Evolutionary conservation across 2,888 invertebrate genomes (phyloP), one percentile per base, ranked within the genome.

Genomic region (Meta bourneti): DNA sequence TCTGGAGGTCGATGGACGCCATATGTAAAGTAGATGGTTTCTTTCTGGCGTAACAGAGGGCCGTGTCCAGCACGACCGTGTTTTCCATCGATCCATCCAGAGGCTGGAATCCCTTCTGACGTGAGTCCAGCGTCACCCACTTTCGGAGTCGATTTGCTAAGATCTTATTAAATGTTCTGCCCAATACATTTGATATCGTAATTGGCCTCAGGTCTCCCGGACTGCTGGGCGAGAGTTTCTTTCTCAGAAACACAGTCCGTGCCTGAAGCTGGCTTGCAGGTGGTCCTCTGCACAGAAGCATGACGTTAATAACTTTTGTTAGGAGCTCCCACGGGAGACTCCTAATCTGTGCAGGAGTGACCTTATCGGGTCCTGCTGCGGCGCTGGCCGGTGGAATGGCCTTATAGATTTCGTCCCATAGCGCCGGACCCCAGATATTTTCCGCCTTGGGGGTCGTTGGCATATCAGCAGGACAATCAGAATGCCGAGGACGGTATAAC

Each of bases 1-100:
- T 78, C n/a, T 19, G 19, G 7, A 78, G n/a, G 48, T 78, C 78
- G 6, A 78, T 78, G 0, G 78, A 78, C 51, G 78, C 78, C 4
- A 78, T 1, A n/a, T n/a, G 52, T 0, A 52, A 5, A 9, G 48
- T 7, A 51, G 7, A 0, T 8, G 7, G n/a, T n/a, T n/a, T n/a
- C 9, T 8, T 16, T 13, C 51, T 77, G 5, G 77, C 49, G n/a
- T 77, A 7, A 4, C 8, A 49, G 0, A 77, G 49, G 4, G 49
- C 1, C 5, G 51, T 7, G 19, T 77, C 77, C 16, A 77, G 77
- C 1, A 77, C 1, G 19, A 77, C 7, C 0, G 49, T 13, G 2
- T 51, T 51, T 7, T 77, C 16, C 9, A 4, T 16, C 6, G 49
- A 1, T 7, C 77, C 77, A 51, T 77, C 77, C 7, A 49, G 9